A percentile compares a stretch with the other conserved stretches of the same genome.
phyloP scores from a whole-genome alignment of 2,888 invertebrate genomes.

The Eupithecia pulchellata region DNA sequence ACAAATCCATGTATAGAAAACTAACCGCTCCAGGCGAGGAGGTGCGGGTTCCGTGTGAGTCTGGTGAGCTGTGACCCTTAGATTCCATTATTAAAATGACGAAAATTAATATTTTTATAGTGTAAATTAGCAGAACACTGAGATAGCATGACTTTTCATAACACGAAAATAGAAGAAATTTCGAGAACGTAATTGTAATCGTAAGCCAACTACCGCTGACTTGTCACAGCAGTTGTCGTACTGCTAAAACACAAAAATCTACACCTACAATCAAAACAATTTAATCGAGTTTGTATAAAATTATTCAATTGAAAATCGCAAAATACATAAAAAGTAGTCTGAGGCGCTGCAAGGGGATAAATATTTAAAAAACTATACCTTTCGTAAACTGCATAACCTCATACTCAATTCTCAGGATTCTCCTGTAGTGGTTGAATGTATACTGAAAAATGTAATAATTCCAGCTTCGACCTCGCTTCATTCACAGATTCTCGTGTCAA shows the following conservation, averaged over 20 bases:
- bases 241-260: no score
- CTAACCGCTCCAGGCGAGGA: no score
- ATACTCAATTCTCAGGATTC: not conserved
- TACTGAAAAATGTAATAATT: not conserved
- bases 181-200: not conserved
- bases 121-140: not conserved
- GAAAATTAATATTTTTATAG: not conserved
- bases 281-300: not conserved
- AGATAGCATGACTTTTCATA: not conserved
- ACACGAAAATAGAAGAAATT: not conserved
- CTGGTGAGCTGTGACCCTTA: no score
- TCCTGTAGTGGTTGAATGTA: not conserved
- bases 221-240: no score
- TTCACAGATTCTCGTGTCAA: conserved; percentile 23
- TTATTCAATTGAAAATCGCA: no score
- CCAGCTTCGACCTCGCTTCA: conserved; percentile 16
- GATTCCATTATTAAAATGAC: not conserved
- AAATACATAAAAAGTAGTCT: not conserved
- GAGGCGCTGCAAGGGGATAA: not conserved
- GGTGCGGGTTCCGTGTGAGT: no score
- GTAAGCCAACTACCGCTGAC: no score
- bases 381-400: not conserved
- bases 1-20: no score
- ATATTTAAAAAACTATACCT: not conserved
- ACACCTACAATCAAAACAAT: not conserved